Conservation (phyloP, 23 tunicate species). For the Halocynthia roretzi region DNA sequence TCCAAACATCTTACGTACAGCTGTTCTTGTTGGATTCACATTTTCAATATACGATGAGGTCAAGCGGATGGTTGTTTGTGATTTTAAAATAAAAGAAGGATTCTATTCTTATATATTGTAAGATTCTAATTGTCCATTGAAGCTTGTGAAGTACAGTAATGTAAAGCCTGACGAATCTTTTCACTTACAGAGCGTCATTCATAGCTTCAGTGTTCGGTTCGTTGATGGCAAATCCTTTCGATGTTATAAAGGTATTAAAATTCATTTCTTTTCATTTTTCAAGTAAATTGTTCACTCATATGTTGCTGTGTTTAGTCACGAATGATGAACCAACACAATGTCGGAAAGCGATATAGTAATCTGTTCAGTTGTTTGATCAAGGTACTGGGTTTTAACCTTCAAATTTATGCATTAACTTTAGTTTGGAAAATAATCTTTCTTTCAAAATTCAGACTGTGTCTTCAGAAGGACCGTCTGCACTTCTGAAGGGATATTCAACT, state of each 20-base stretch:
- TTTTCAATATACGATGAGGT: conserved; percentile 61
- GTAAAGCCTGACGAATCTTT: neutral
- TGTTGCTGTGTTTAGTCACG: conserved; percentile 28
- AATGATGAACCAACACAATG: conserved; percentile 62
- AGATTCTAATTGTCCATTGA: conserved; percentile 6
- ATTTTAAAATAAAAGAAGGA: conserved; percentile 15
- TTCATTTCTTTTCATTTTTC: neutral
- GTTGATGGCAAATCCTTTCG: conserved; percentile 60
- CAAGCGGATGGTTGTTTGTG: conserved; percentile 17
- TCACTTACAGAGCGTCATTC: conserved; percentile 38
- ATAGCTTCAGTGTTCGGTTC: conserved; percentile 49
- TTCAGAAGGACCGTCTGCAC: conserved; percentile 34
- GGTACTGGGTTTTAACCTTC: conserved; percentile 9
- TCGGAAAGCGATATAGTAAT: conserved; percentile 28
- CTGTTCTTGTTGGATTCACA: conserved; percentile 50
- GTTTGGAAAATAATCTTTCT: neutral
- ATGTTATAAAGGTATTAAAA: conserved; percentile 47
- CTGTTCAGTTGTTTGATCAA: conserved; percentile 22
- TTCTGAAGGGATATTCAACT: conserved; percentile 48
- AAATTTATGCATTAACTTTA: neutral
- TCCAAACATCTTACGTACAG: conserved; percentile 53
- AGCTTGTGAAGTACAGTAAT: too few relatives aligned
- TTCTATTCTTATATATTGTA: conserved; percentile 44
- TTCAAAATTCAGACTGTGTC: conserved; percentile 38
- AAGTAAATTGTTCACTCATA: neutral